These are phyloP conservation scores for Tenebrio molitor DNA, from an alignment of 1,140 invertebrate genomes.

Conservation along the genomic window DNA sequence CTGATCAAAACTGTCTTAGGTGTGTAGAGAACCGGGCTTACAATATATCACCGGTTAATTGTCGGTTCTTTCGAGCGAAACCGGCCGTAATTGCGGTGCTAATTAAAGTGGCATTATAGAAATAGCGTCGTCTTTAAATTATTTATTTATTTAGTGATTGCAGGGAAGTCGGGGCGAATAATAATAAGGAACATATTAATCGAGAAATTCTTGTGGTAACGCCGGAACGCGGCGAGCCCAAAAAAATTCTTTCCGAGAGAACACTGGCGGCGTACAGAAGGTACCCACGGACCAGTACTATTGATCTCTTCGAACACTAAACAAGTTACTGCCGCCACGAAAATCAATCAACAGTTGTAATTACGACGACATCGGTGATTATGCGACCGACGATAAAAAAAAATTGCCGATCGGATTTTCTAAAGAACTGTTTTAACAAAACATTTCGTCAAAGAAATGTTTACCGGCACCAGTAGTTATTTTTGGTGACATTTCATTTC, in stretches of 20 bases:
- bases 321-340: too few species aligned
- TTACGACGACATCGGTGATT: too few species aligned
- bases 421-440: too few species aligned
- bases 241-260: constrained; percentile 1
- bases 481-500: too few species aligned
- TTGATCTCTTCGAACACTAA: too few species aligned
- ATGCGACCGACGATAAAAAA: too few species aligned
- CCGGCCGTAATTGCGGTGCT: constrained; percentile 35
- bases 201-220: constrained; percentile 22
- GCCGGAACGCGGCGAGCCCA: neutral
- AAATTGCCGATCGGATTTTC: too few species aligned
- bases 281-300: too few species aligned
- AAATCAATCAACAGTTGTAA: too few species aligned
- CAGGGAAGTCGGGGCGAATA: constrained; percentile 14
- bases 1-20: constrained; percentile 16
- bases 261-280: neutral
- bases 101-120: constrained; percentile 38
- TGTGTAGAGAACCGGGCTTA: constrained; percentile 24
- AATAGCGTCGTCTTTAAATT: constrained; percentile 18
- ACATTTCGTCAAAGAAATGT: too few species aligned
- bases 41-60: constrained; percentile 39
- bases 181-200: constrained; percentile 34
- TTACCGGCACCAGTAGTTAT: too few species aligned
- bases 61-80: constrained; percentile 36
- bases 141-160: constrained; percentile 32